A percentile compares a stretch with the other conserved stretches of the same genome.
These are phyloP conservation scores for Altica lythri DNA, from an alignment of 2,888 invertebrate genomes.

Conservation along the genomic window DNA sequence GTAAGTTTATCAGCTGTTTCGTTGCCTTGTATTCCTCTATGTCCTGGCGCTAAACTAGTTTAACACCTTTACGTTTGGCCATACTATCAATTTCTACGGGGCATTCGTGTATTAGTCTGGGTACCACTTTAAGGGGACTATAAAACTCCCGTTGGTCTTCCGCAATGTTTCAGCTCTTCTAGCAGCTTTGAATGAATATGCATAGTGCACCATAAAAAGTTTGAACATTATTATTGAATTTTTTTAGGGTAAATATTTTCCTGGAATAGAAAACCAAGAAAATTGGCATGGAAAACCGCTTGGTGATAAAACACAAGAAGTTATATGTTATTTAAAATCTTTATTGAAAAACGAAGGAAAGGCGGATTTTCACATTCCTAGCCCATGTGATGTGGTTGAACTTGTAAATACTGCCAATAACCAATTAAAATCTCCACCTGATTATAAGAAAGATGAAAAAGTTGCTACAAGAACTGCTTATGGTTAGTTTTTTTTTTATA, in stretches of 20 bases:
- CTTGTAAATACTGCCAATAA: slow-evolving; percentile 71
- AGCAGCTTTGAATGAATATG: too few relatives aligned
- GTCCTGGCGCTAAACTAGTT: too few relatives aligned
- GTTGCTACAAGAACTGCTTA: slow-evolving; percentile 93
- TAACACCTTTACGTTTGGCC: too few relatives aligned
- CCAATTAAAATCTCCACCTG: slow-evolving; percentile 76
- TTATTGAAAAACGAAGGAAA: slow-evolving; percentile 72
- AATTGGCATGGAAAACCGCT: slow-evolving; percentile 99
- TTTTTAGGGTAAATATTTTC: slow-evolving; percentile 79
- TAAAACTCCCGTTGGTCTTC: too few relatives aligned
- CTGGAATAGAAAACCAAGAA: slow-evolving; percentile 85
- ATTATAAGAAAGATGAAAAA: slow-evolving; percentile 75
- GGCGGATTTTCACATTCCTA: slow-evolving; percentile 59
- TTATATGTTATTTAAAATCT: slow-evolving; percentile 68
- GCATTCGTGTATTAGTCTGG: too few relatives aligned
- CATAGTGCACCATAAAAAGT: too few relatives aligned
- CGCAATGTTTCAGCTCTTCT: background rate
- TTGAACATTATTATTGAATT: too few relatives aligned
- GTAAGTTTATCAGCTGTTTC: too few relatives aligned
- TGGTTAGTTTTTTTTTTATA: slow-evolving; percentile 59
- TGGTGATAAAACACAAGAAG: slow-evolving; percentile 76
- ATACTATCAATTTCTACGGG: too few relatives aligned
- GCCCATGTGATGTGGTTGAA: slow-evolving; percentile 72
- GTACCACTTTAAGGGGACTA: too few relatives aligned
- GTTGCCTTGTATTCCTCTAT: too few relatives aligned